Base-by-base conservation (phyloP, 2,797 vertebrate genomes). In the Pipistrellus kuhlii region DNA sequence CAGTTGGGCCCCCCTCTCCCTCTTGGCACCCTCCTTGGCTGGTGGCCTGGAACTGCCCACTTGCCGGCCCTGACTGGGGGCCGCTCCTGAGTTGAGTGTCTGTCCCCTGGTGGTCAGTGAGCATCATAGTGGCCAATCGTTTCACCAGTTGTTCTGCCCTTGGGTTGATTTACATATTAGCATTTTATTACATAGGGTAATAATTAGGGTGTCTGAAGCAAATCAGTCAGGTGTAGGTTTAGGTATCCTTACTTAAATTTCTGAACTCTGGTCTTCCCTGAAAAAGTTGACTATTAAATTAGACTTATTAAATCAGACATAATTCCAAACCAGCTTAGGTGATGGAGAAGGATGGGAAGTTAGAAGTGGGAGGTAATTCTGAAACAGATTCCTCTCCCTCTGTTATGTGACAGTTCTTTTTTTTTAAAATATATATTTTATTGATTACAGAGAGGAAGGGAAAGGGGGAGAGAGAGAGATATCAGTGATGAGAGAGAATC, bases 231-330 rank as follows among this genome's bases (percentile, higher is more conserved):
- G 32, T 71, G 66, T 4, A 62, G 20, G 17, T 73, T 76, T 68
- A 8, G 1, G 2, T 84, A 66, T 85, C 20, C 30, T 85, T 59
- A 86, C 35, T 75, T 69, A 87, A 69, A 92, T 35, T 86, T 83
- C 59, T 66, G 6, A 82, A 25, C 38, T 77, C 44, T 17, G 1
- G 17, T 85, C 57, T 66, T 87, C 32, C 20, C 30, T 95, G 71
- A 44, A 38, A 88, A 84, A 88, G 21, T 57, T 66, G 38, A 66
- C 21, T 85, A n/a, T 64, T 55, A 84, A 68, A 89, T 69, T 15
- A 77, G 48, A 77, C 48, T 77, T 23, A 55, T 55, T 35, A 77
- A 55, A 1, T 46, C 71, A 88, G 25, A 46, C 25, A 51, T 2
- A 68, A 80, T 80, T 85, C 38, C 13, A 71, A 44, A 85, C 20